Evolutionary conservation across 2,888 invertebrate genomes (phyloP), one percentile per base, ranked within the genome.

Genomic region (Eretmocerus hayati): DNA sequence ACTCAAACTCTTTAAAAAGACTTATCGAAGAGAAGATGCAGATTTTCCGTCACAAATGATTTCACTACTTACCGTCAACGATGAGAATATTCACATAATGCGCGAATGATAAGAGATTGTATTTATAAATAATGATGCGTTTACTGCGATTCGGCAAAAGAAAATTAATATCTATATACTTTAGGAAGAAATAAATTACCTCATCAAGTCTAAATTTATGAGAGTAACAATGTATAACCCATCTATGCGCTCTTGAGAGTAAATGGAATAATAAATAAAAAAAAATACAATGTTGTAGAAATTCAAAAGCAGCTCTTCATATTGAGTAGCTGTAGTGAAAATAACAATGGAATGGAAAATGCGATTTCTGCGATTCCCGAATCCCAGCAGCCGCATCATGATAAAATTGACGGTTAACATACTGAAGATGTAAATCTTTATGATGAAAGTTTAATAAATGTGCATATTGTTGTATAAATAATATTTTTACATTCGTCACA

Each of bases 401-500:
- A n/a, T 42, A 39, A 56, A 48, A 42, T 48, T 23, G 42, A 52
- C 39, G 33, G 30, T 48, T 56, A 54, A 58, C 62, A 60, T 63
- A 62, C 58, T 62, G 53, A 60, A 63, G 62, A 66, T 67, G 38
- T 62, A 65, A 61, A 60, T 65, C 63, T 64, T 65, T 67, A 61
- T 63, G 62, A 67, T 66, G 66, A 54, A 48, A 54, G 49, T 54
- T 54, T 46, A 56, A 69, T 69, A 69, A 69, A 69, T 60, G 65
- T 67, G 61, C 64, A 63, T 67, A 66, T 67, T 66, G 64, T 67
- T 67, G 66, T 66, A 66, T 59, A 62, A 59, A 26, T 30, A n/a
- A n/a, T n/a, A n/a, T n/a, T n/a, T n/a, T n/a, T n/a, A n/a, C n/a
- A n/a, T n/a, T n/a, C n/a, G n/a, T n/a, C n/a, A n/a, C n/a, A n/a